These are phyloP conservation scores for Drosophila anomelani DNA, from an alignment of 2,888 invertebrate species.

Conservation along the genomic window DNA sequence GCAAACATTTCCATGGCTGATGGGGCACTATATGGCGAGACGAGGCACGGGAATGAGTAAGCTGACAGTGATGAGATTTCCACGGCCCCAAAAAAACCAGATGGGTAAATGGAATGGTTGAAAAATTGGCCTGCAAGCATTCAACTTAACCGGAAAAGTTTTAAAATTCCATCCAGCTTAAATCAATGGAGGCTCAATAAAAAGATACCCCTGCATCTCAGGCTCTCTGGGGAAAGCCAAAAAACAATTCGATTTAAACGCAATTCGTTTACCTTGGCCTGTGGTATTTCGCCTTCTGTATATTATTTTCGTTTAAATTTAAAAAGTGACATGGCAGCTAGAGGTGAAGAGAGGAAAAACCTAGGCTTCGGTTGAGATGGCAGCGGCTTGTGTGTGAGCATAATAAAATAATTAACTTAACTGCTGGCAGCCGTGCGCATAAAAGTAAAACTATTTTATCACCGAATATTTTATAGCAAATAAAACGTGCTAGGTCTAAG, in stretches of 20 bases:
- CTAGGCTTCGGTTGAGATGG: not conserved
- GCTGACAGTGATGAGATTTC: conserved; percentile 72
- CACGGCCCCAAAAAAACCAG: conserved; percentile 27
- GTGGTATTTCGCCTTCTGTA: not conserved
- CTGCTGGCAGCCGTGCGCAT: conserved; percentile 23
- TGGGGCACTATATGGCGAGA: conserved; percentile 9
- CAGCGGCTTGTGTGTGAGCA: conserved; percentile 2
- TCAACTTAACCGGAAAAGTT: conserved; percentile 1
- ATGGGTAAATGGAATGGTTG: not conserved
- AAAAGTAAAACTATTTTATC: conserved; percentile 42
- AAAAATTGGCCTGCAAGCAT: not conserved
- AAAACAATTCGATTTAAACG: not conserved
- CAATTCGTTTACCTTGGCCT: not conserved
- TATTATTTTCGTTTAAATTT: conserved; percentile 4
- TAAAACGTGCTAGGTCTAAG: conserved; percentile 38
- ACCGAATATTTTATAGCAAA: conserved; percentile 42
- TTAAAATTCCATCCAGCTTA: not conserved
- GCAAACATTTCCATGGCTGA: conserved; percentile 23
- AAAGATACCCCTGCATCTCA: not conserved
- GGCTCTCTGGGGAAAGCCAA: not conserved
- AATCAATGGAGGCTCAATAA: not conserved
- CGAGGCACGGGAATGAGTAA: conserved; percentile 46
- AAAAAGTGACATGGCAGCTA: not conserved
- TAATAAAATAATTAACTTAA: conserved; percentile 28
- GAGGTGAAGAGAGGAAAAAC: not conserved